Evolutionary conservation across 2,888 invertebrate species (phyloP).

Genomic region (Erebia epiphron): DNA sequence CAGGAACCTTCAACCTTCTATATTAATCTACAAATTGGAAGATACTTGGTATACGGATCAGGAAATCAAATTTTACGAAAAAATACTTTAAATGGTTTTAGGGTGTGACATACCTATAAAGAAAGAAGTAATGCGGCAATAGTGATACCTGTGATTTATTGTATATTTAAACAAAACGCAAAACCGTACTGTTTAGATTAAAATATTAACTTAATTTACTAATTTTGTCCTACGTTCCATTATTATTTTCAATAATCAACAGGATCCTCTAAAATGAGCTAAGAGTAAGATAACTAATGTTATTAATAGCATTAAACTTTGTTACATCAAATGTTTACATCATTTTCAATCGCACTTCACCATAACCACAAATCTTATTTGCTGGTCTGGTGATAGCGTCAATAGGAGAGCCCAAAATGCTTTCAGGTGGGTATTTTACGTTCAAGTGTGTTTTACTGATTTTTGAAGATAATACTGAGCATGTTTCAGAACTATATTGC

Average conservation of each 20-base stretch:
- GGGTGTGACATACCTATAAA: background rate
- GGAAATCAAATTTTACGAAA: background rate
- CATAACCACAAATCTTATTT: conserved; percentile 56
- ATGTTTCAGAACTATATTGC: conserved; percentile 34
- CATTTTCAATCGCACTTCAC: conserved; percentile 46
- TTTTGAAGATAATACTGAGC: conserved; percentile 30
- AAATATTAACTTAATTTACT: background rate
- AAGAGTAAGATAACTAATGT: background rate
- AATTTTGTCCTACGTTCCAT: background rate
- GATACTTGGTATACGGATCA: too few species aligned
- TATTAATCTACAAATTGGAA: too few species aligned
- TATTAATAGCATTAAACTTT: too few species aligned
- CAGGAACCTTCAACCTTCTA: background rate
- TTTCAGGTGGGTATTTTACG: conserved; percentile 42
- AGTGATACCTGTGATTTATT: conserved; percentile 9
- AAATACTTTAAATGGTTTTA: background rate
- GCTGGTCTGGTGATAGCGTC: conserved; percentile 36
- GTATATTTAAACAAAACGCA: background rate
- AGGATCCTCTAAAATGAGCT: background rate
- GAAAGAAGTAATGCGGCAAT: background rate
- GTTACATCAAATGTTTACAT: background rate
- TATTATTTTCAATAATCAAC: conserved; percentile 3
- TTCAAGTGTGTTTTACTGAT: conserved; percentile 51
- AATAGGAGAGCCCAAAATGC: conserved; percentile 21
- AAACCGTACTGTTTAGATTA: background rate